A percentile compares a stretch with the other conserved stretches of the same genome.
Evolutionary conservation across 2,888 invertebrate genomes (phyloP).

Genomic region (Tetanocera ferruginea): DNA sequence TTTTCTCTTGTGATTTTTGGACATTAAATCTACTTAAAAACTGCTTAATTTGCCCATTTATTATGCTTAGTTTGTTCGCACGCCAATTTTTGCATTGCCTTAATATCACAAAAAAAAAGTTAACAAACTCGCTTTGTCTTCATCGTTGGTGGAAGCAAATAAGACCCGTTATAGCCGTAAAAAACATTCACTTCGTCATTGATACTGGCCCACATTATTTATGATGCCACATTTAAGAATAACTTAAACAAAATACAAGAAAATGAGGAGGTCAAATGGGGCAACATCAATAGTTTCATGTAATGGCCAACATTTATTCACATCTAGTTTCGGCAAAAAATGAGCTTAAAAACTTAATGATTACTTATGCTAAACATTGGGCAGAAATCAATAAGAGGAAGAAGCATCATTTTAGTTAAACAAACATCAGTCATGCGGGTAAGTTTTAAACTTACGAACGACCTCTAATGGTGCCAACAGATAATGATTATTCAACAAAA

Average conservation of each 20-base stretch:
- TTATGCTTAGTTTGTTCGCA: neutral
- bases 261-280: neutral
- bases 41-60: neutral
- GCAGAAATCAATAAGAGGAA: conserved; percentile 6
- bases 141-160: neutral
- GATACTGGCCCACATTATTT: conserved; percentile 12
- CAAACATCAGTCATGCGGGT: neutral
- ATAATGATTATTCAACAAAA: conserved; percentile 56
- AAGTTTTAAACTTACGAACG: conserved; percentile 4
- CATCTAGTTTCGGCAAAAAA: neutral
- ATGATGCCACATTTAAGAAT: conserved; percentile 5
- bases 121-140: conserved; percentile 21
- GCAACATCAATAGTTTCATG: neutral
- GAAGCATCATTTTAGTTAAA: neutral
- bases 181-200: neutral
- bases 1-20: too few relatives aligned
- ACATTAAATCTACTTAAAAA: neutral
- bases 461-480: neutral
- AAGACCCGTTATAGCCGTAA: neutral
- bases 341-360: conserved; percentile 23
- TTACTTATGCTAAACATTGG: neutral
- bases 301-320: conserved; percentile 23
- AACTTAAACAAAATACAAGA: conserved; percentile 6
- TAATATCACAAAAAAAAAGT: neutral
- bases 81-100: neutral